Evolutionary conservation across 2,888 invertebrate species (phyloP), one percentile per base, ranked within the genome.

Genomic region (Melieria crassipennis): DNA sequence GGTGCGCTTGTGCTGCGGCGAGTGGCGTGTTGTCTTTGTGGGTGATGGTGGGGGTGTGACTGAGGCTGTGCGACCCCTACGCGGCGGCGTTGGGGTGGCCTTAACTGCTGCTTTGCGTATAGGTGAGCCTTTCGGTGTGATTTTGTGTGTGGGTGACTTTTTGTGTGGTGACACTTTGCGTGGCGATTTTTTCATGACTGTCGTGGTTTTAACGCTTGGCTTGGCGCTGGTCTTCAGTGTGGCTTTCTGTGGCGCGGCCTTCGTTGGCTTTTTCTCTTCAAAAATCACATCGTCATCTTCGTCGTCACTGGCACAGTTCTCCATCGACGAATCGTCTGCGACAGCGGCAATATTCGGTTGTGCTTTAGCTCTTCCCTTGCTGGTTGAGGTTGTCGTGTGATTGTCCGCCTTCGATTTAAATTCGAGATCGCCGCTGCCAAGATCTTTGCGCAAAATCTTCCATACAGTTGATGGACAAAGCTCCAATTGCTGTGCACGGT

Each of bases 371-470:
- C 50, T 43, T 6, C 60, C 63, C 55, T 75, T 71, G 56, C 75
- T 78, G 4, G 78, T 79, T 5, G 69, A 56, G 4, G 43, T 63
- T 11, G 16, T 10, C 42, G 56, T 50, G 5, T 62, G 48, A 58
- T 42, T 47, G 13, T 62, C 13, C 1, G 71, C 50, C 62, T 79
- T 81, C 0, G 81, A 4, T 62, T 81, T 80, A 6, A 86, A 82
- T 7, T 84, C 89, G 30, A 94, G 84, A 76, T 91, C 90, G 57
- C 90, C 90, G 58, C 83, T 88, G 65, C n/a, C n/a, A n/a, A n/a
- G n/a, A n/a, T n/a, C n/a, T n/a, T n/a, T n/a, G n/a, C n/a, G n/a
- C n/a, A n/a, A n/a, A n/a, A n/a, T n/a, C n/a, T n/a, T n/a, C n/a
- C n/a, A n/a, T n/a, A n/a, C n/a, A n/a, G n/a, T n/a, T n/a, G n/a